Evolutionary conservation across 2,113 vertebrate genomes (phyloP).

Genomic region (Rhabdornis inornatus): DNA sequence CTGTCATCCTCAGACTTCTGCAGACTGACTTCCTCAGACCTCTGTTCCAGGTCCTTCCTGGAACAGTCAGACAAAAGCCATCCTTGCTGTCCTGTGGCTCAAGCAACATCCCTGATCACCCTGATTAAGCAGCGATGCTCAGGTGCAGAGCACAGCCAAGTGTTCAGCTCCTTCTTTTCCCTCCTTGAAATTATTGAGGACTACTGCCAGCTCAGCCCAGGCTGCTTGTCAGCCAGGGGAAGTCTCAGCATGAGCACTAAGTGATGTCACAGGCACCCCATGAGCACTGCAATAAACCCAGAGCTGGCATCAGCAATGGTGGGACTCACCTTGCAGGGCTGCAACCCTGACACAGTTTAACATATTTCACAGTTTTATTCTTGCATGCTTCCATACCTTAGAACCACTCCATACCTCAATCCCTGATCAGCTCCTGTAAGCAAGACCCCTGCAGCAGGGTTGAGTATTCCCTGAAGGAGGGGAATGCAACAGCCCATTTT

Average conservation of each 20-base stretch:
- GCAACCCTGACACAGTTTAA: neutral
- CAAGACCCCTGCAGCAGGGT: neutral
- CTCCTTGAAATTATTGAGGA: neutral
- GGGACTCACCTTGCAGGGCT: neutral
- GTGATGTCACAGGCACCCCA: rapidly evolving
- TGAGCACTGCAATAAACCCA: neutral
- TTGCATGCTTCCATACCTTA: neutral
- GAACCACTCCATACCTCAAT: neutral
- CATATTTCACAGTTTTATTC: neutral
- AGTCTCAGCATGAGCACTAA: neutral
- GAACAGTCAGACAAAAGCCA: rapidly evolving
- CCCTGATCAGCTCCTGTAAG: neutral
- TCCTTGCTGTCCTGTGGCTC: neutral
- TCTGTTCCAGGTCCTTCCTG: neutral
- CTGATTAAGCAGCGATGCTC: rapidly evolving
- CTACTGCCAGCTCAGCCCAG: neutral
- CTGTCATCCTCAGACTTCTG: neutral
- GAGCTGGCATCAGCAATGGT: neutral
- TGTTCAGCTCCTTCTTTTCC: neutral
- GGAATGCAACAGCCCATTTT: neutral
- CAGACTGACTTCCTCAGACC: too few relatives aligned
- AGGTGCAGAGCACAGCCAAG: neutral
- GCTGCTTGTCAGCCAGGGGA: neutral
- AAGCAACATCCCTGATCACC: neutral
- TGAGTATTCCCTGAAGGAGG: neutral